These are phyloP conservation scores for Penaeus chinensis DNA, from an alignment of 1,140 invertebrate genomes.

Conservation along the genomic window DNA sequence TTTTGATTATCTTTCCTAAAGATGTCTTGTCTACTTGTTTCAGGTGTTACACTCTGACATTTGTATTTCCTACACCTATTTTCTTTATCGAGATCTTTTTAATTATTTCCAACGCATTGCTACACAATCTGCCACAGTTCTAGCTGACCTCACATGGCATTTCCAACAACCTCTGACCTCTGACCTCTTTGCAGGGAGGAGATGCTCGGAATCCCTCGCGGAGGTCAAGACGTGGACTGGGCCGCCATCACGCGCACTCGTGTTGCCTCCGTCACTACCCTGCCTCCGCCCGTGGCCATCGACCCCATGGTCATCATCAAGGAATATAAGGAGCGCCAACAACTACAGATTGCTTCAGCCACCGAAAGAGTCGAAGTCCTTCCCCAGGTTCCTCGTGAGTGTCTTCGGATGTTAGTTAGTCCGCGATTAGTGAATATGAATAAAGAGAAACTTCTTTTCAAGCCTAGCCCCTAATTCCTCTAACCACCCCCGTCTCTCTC, in stretches of 20 bases:
- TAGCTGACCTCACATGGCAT: background rate
- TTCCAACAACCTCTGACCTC: background rate
- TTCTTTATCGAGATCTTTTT: too few relatives aligned
- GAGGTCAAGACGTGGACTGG: conserved; percentile 89
- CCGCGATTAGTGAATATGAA: too few relatives aligned
- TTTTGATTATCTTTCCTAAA: too few relatives aligned
- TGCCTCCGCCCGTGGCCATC: conserved; percentile 84
- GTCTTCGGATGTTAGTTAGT: too few relatives aligned
- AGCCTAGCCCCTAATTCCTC: background rate
- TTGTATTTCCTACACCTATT: too few relatives aligned
- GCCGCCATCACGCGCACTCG: conserved; percentile 76
- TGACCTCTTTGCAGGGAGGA: conserved; percentile 77
- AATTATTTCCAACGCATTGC: too few relatives aligned
- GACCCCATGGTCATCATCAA: conserved; percentile 79
- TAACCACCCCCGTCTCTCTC: background rate
- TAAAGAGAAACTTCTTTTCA: background rate
- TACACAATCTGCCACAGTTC: too few relatives aligned
- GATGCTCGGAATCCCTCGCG: conserved; percentile 82
- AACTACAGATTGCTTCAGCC: conserved; percentile 63
- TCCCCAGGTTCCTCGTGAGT: conserved; percentile 39
- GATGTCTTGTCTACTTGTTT: too few relatives aligned
- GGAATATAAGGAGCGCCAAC: conserved; percentile 63
- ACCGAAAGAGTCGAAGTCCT: conserved; percentile 34
- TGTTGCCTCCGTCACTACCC: conserved; percentile 69
- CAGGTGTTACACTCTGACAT: too few relatives aligned